These are phyloP conservation scores for Antedon mediterranea DNA, from an alignment of 53 echinoderm and acorn worm genomes.

Conservation along the genomic window DNA sequence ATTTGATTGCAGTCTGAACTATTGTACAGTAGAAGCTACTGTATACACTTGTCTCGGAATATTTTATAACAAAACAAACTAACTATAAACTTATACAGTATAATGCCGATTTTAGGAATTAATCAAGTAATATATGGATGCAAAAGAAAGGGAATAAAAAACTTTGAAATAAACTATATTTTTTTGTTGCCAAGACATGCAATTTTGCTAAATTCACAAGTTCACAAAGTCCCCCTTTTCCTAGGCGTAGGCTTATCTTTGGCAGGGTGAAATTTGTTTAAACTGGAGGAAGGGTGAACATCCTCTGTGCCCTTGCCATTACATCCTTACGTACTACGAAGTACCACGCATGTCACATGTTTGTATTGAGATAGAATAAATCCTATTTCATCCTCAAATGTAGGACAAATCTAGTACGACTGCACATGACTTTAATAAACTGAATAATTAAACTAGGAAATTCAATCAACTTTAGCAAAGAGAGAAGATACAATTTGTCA, in stretches of 20 bases:
- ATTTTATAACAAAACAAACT: too few relatives aligned
- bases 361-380: background rate
- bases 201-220: too few relatives aligned
- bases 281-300: background rate
- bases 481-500: background rate
- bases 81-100: too few relatives aligned
- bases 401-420: background rate
- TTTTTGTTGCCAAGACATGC: too few relatives aligned
- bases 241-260: background rate
- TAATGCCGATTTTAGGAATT: too few relatives aligned
- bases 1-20: too few relatives aligned
- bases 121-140: too few relatives aligned
- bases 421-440: background rate
- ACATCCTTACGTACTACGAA: background rate
- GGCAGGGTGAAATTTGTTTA: background rate
- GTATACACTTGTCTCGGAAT: too few relatives aligned
- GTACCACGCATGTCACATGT: background rate
- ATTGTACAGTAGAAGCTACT: too few relatives aligned
- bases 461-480: background rate
- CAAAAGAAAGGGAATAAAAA: too few relatives aligned
- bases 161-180: too few relatives aligned
- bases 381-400: background rate
- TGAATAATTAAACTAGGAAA: background rate
- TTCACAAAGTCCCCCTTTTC: too few relatives aligned
- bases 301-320: background rate